Evolutionary conservation across 2,113 vertebrate genomes (phyloP).

Genomic region (Callocephalon fimbriatum): DNA sequence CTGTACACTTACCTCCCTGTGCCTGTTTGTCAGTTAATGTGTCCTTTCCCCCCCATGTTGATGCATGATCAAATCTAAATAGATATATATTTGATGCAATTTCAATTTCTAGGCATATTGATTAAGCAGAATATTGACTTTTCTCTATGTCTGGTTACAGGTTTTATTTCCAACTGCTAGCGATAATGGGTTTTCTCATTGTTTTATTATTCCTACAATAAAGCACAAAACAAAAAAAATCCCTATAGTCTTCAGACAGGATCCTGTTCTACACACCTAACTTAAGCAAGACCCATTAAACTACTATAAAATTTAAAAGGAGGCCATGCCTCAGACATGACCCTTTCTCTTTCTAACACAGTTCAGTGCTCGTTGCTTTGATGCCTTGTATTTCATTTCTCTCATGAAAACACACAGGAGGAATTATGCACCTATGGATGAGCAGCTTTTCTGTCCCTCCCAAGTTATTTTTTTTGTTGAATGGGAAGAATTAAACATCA

Average conservation of each 20-base stretch:
- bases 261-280: not conserved
- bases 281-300: not conserved
- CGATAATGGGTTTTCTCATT: not conserved
- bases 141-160: not conserved
- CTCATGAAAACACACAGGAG: not conserved
- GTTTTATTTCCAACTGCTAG: not conserved
- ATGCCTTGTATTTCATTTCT: not conserved
- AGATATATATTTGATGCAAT: not conserved
- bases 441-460: not conserved
- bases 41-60: not conserved
- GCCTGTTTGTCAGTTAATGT: not conserved
- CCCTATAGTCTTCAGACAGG: not conserved
- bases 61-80: not conserved
- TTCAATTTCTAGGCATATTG: not conserved
- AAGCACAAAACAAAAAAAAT: not conserved
- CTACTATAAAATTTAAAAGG: not conserved
- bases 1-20: not conserved
- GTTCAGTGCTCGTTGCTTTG: not conserved
- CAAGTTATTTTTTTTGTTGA: not conserved
- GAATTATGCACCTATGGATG: not conserved
- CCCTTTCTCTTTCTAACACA: not conserved
- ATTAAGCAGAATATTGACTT: conserved; percentile 12
- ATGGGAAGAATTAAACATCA: not conserved
- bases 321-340: not conserved
- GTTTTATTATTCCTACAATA: not conserved